A percentile compares a stretch with the other conserved stretches of the same genome.
These are phyloP conservation scores for Thunnus thynnus DNA, from an alignment of 2,113 vertebrate species.

Conservation along the genomic window DNA sequence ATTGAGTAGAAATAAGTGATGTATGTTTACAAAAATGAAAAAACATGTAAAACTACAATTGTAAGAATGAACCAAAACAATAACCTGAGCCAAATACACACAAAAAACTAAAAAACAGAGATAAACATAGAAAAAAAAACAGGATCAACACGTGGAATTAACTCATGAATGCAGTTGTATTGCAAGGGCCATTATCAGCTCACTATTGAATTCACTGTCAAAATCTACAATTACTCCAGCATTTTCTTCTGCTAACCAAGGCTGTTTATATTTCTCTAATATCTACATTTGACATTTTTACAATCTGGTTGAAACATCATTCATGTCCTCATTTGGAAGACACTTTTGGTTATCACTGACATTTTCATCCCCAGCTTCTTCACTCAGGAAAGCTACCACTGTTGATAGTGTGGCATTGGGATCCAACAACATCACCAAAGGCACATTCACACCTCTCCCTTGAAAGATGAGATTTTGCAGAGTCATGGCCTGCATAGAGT, in stretches of 20 bases:
- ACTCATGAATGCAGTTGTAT: not conserved
- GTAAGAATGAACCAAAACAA: not conserved
- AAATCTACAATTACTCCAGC: not conserved
- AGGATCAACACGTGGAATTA: not conserved
- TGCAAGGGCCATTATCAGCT: not conserved
- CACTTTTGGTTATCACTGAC: not conserved
- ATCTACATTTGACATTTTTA: constrained; percentile 23
- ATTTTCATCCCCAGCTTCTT: constrained; percentile 30
- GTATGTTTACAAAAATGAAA: not conserved
- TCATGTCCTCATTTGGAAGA: not conserved
- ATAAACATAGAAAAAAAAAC: not conserved
- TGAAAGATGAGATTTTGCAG: constrained; percentile 87
- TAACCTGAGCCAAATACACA: not conserved
- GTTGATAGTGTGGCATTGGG: constrained; percentile 83
- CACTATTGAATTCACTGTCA: not conserved
- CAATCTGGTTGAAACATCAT: constrained; percentile 58
- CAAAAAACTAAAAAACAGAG: not conserved
- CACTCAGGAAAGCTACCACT: constrained; percentile 79
- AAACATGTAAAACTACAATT: not conserved
- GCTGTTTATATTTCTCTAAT: not conserved
- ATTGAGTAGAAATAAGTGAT: not conserved
- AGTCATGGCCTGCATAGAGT: constrained; percentile 91
- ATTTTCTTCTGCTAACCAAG: not conserved
- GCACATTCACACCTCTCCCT: constrained; percentile 84
- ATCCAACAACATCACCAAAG: constrained; percentile 87